Conservation (phyloP, 1,140 invertebrate genomes). For the Leptopilina clavipes region DNA sequence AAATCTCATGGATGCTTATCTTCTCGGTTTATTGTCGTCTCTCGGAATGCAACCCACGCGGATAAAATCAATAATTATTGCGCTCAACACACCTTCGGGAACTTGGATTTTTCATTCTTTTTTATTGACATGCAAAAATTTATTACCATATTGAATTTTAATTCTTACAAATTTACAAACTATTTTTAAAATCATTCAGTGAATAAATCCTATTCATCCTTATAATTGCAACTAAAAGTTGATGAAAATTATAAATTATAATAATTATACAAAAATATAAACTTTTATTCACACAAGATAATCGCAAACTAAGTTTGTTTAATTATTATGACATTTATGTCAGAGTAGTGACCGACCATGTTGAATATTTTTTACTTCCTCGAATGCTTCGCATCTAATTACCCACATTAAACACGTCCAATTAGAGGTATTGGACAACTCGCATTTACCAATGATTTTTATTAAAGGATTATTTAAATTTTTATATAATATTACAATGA, state of each 20-base stretch:
- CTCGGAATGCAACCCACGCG: slow-evolving; percentile 13
- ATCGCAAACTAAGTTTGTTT: neutral
- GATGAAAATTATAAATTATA: no score
- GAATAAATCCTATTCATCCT: no score
- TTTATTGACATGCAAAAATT: slow-evolving; percentile 7
- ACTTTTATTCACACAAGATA: neutral
- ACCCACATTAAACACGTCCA: slow-evolving; percentile 12
- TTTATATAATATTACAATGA: no score
- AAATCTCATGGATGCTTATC: slow-evolving; percentile 27
- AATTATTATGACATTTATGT: neutral
- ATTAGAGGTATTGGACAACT: neutral
- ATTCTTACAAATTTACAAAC: no score
- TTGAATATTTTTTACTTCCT: slow-evolving; percentile 1
- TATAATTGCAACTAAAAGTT: no score
- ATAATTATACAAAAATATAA: no score
- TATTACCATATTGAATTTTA: no score
- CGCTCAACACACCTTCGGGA: slow-evolving; percentile 8
- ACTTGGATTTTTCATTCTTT: neutral
- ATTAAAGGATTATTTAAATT: no score
- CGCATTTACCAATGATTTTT: slow-evolving; percentile 4
- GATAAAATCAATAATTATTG: slow-evolving; percentile 31
- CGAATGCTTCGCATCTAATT: slow-evolving; percentile 5
- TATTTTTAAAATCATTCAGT: no score
- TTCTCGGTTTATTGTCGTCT: slow-evolving; percentile 24
- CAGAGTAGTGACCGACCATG: neutral